phyloP scores from a whole-genome alignment of 2,888 invertebrate species.

The Phengaris arion region DNA sequence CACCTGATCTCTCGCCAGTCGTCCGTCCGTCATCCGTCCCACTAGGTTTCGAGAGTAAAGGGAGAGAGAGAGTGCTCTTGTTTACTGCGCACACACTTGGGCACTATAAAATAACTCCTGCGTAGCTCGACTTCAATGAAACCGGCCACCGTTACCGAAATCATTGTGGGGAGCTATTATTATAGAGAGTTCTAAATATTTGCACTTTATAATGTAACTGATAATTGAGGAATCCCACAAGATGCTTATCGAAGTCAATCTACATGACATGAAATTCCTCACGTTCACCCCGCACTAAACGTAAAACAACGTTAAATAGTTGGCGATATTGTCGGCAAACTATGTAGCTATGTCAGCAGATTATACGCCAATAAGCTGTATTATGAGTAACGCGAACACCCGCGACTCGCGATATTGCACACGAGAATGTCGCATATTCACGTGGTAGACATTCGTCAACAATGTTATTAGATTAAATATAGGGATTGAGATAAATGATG shows the following conservation, averaged over 20 bases:
- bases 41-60: too few species aligned
- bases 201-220: neutral
- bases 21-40: too few species aligned
- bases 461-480: too few species aligned
- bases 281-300: slow-evolving; percentile 22
- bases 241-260: neutral
- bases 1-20: too few species aligned
- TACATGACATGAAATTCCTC: slow-evolving; percentile 15
- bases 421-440: slow-evolving; percentile 37
- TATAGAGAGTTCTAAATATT: too few species aligned
- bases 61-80: too few species aligned
- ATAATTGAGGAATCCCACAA: neutral
- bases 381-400: slow-evolving; percentile 49
- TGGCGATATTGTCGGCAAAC: slow-evolving; percentile 53
- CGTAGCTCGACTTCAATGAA: too few species aligned
- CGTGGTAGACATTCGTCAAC: neutral
- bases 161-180: too few species aligned
- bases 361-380: slow-evolving; percentile 49
- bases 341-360: slow-evolving; percentile 59
- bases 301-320: slow-evolving; percentile 57
- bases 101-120: too few species aligned
- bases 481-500: too few species aligned
- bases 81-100: too few species aligned
- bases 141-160: too few species aligned
- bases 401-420: slow-evolving; percentile 51